Evolutionary conservation across 2,888 invertebrate species (phyloP), one percentile per base, ranked within the genome.

Genomic region (Neoaliturus tenellus): DNA sequence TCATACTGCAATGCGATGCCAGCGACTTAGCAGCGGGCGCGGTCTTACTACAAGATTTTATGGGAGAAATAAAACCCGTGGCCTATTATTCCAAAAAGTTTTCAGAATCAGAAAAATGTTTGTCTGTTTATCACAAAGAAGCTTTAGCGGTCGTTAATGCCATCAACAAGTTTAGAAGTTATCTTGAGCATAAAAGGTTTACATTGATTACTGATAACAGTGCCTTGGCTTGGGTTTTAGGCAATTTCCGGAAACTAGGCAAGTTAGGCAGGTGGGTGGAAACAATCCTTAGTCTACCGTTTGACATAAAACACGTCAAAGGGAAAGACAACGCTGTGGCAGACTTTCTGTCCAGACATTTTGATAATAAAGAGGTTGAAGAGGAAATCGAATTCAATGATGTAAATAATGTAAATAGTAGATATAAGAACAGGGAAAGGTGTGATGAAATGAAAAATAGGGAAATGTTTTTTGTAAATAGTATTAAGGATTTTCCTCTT

Each of bases 51-150:
- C 69, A 69, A 39, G 14, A 20, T 39, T 20, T 28, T 39, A 39
- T 39, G 2, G n/a, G n/a, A 8, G 39, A 39, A 39, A 10, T 39
- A 39, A 69, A 20, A 12, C 69, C 69, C 10, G 23, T 69, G 23
- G 62, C 62, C 1, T 62, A 39, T 69, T 69, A 35, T 35, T 39
- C 23, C 5, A 67, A 20, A 69, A 69, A 39, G 10, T 35, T 39
- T n/a, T 23, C n/a, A 23, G 69, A 39, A 69, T 35, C 35, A 14
- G 35, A 69, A 28, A 69, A 39, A 20, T 39, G 35, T 69, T n/a
- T 69, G 23, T 39, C 69, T 17, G 69, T 69, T 3, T 69, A 69
- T 69, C n/a, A 69, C n/a, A 69, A 69, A 20, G 39, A 69, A 31
- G 35, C 69, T 39, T 69, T 69, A 10, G 35, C 69, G 5, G 20